Conservation (phyloP, 2,113 vertebrate genomes). For the Mormoops blainvillei region DNA sequence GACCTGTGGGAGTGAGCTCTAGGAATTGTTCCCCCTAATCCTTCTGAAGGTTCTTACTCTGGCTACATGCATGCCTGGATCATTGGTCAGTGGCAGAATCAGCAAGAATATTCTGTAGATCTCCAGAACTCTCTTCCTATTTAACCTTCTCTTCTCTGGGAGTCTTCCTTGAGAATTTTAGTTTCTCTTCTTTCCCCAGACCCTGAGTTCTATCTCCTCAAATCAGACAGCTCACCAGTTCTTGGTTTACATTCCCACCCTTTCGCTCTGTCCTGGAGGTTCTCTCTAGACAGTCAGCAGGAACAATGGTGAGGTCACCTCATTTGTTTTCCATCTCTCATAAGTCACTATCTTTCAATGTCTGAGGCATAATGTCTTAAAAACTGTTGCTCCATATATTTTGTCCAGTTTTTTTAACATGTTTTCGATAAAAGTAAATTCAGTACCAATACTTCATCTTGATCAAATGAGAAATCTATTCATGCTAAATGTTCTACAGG, state of each 20-base stretch:
- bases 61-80: background rate
- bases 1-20: background rate
- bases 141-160: background rate
- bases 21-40: background rate
- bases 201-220: background rate
- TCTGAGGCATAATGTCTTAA: background rate
- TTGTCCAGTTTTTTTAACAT: background rate
- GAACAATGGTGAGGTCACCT: background rate
- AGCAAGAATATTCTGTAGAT: background rate
- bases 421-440: background rate
- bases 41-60: background rate
- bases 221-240: background rate
- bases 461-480: background rate
- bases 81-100: background rate
- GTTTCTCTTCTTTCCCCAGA: background rate
- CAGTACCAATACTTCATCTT: background rate
- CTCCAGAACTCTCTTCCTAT: background rate
- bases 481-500: background rate
- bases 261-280: background rate
- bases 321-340: background rate
- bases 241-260: background rate
- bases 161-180: background rate
- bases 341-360: background rate
- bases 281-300: background rate
- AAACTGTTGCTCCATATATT: background rate